Conservation (phyloP, 2,888 invertebrate genomes). For the Dolichopus griseipennis region DNA sequence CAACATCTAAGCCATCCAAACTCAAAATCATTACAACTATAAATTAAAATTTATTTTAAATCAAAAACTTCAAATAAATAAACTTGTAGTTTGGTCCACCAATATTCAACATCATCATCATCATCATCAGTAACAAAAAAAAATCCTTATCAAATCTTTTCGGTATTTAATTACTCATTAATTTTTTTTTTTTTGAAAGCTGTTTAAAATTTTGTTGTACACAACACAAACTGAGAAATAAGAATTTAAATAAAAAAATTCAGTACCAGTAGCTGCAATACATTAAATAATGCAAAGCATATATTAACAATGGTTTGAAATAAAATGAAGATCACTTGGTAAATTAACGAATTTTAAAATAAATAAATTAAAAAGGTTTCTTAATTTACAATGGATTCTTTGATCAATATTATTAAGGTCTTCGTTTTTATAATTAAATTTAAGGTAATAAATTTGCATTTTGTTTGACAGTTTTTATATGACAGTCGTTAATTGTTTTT, state of each 20-base stretch:
- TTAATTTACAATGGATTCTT: background rate
- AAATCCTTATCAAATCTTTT: background rate
- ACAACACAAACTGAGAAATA: background rate
- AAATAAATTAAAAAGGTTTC: background rate
- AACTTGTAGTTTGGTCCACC: background rate
- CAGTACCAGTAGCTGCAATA: too few species aligned
- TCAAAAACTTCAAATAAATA: too few species aligned
- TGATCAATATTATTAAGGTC: background rate
- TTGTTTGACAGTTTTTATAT: background rate
- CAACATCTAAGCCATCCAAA: too few species aligned
- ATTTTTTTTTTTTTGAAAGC: background rate
- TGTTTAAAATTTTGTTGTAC: background rate
- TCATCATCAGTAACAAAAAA: too few species aligned
- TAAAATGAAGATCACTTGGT: background rate
- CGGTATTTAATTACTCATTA: slow-evolving; percentile 3
- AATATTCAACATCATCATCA: too few species aligned
- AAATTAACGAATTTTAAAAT: background rate
- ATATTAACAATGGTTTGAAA: too few species aligned
- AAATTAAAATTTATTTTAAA: too few species aligned
- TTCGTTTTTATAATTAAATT: background rate
- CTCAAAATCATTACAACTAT: too few species aligned
- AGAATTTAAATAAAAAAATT: background rate
- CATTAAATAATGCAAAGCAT: too few species aligned
- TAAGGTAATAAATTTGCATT: slow-evolving; percentile 3
- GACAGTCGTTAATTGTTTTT: too few species aligned